Evolutionary conservation across 2,888 invertebrate species (phyloP), one percentile per base, ranked within the genome.

Genomic region (Drosophila testacea): DNA sequence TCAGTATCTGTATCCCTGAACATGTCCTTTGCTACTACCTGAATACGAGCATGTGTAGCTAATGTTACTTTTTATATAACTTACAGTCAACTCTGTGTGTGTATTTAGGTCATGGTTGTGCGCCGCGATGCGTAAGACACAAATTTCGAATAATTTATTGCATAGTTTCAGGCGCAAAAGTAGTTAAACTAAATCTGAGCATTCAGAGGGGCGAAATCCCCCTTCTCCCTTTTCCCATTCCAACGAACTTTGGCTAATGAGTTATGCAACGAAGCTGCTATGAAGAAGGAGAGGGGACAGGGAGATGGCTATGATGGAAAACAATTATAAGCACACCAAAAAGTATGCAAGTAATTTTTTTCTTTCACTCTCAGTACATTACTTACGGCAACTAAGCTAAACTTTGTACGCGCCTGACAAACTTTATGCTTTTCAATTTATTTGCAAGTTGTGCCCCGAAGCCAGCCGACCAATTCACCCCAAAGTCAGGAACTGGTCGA

Each of bases 341-440:
- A 87, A 84, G 82, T 84, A 82, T 82, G 77, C 82, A 76, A 78
- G 79, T 63, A 69, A 70, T 75, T 83, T 80, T 73, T 82, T 75
- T 54, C 38, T 11, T 50, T 36, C 52, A 51, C 47, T 30, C 55
- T 48, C 57, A 69, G 70, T 69, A 73, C 66, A 80, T 83, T 77
- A 77, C 81, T 71, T 73, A 52, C 72, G 62, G 65, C 64, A 64
- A 55, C 64, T 66, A 50, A 52, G 64, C 66, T 44, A 70, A 79
- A 79, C 73, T 79, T 77, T 72, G 56, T 54, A 54, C 59, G 64
- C 68, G 64, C 62, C 81, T 69, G 77, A 73, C 83, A 85, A 83
- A 83, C 79, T 83, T 85, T 81, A 69, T 74, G 81, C 69, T 83
- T 79, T 86, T 81, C 83, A 83, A 83, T 83, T 83, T 86, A 83